phyloP scores from a whole-genome alignment of 2,113 vertebrate genomes.

The Odobenus rosmarus region DNA sequence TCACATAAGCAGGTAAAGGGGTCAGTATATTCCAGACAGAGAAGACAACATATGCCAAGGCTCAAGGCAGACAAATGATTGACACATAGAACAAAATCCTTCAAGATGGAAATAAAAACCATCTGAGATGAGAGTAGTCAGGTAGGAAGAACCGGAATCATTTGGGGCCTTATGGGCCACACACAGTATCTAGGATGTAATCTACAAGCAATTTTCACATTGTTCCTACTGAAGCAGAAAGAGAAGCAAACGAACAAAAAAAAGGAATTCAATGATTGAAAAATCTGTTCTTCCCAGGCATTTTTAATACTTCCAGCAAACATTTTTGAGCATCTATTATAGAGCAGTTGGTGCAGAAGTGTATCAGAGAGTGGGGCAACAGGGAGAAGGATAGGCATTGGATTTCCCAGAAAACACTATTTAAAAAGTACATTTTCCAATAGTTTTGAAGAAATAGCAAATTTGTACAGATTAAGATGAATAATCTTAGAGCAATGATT shows the following conservation, averaged over 20 bases:
- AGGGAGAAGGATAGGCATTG: neutral
- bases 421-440: neutral
- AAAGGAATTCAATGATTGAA: neutral
- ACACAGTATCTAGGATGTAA: neutral
- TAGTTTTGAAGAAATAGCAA: neutral
- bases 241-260: neutral
- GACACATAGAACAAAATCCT: neutral
- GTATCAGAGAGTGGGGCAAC: accelerated
- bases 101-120: neutral
- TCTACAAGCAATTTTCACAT: neutral
- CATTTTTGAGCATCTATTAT: neutral
- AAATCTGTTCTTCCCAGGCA: neutral
- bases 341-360: neutral
- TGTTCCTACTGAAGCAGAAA: neutral
- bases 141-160: neutral
- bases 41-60: neutral
- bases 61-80: neutral
- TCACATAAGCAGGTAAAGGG: neutral
- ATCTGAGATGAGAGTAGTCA: neutral
- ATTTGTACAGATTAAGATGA: neutral
- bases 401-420: neutral
- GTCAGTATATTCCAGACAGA: neutral
- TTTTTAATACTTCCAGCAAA: neutral
- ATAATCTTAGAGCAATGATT: neutral
- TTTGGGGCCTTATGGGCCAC: neutral